Conservation (phyloP, 1,140 invertebrate species). For the Ganaspis sp. region DNA sequence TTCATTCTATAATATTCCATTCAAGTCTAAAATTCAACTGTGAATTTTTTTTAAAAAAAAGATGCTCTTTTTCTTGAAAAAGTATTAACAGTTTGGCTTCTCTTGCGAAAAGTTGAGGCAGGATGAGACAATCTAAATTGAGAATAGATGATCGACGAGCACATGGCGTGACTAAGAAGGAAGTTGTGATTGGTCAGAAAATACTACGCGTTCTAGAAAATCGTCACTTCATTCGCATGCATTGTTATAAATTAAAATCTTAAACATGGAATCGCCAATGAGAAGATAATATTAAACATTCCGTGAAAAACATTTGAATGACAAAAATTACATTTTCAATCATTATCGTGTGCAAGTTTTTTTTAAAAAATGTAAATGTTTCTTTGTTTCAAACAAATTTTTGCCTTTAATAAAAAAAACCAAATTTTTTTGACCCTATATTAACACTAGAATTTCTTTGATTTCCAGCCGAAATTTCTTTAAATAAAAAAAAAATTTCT, state of each 20-base stretch:
- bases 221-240: neutral
- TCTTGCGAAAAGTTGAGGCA: neutral
- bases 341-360: neutral
- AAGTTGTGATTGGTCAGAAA: neutral
- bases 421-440: too few relatives aligned
- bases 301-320: neutral
- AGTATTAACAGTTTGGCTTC: neutral
- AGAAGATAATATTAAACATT: neutral
- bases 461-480: too few relatives aligned
- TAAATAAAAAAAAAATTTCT: too few relatives aligned
- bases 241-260: neutral
- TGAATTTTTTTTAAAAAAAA: too few relatives aligned
- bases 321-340: neutral
- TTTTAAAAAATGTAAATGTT: too few relatives aligned
- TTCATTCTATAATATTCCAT: too few relatives aligned
- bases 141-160: slow-evolving; percentile 33
- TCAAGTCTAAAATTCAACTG: too few relatives aligned
- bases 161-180: slow-evolving; percentile 3
- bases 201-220: slow-evolving; percentile 20
- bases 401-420: too few relatives aligned
- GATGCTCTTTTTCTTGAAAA: neutral
- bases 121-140: slow-evolving; percentile 18
- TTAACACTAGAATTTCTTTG: too few relatives aligned
- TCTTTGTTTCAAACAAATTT: too few relatives aligned
- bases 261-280: neutral